phyloP scores from a whole-genome alignment of 2,797 vertebrate genomes.

The Acomys russatus region DNA sequence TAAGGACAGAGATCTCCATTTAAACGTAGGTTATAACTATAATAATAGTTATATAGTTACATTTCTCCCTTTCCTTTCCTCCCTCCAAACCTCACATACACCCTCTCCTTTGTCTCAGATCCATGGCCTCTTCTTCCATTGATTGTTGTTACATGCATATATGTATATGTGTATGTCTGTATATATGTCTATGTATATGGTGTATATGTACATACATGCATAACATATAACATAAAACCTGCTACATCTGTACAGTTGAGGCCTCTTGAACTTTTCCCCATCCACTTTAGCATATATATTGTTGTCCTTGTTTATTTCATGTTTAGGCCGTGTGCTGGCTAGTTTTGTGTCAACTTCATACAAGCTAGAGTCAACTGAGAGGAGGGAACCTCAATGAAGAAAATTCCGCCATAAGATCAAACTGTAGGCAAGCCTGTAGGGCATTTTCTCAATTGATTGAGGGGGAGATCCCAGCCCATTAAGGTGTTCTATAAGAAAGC shows the following conservation, averaged over 20 bases:
- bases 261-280: too few species aligned
- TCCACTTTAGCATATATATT: background rate
- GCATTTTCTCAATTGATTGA: background rate
- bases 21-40: background rate
- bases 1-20: constrained; percentile 26
- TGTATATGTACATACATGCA: background rate
- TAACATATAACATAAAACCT: background rate
- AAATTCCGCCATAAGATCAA: too few species aligned
- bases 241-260: background rate
- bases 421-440: background rate
- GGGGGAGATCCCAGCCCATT: background rate
- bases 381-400: background rate
- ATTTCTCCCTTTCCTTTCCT: background rate
- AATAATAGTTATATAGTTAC: background rate
- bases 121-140: background rate
- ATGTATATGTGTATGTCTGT: background rate
- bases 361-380: too few species aligned
- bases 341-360: background rate
- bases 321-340: background rate
- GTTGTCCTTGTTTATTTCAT: background rate
- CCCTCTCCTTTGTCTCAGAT: background rate
- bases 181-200: background rate
- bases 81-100: background rate
- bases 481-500: background rate
- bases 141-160: background rate